Evolutionary conservation across 2,888 invertebrate genomes (phyloP).

Genomic region (Machimus rusticus): DNA sequence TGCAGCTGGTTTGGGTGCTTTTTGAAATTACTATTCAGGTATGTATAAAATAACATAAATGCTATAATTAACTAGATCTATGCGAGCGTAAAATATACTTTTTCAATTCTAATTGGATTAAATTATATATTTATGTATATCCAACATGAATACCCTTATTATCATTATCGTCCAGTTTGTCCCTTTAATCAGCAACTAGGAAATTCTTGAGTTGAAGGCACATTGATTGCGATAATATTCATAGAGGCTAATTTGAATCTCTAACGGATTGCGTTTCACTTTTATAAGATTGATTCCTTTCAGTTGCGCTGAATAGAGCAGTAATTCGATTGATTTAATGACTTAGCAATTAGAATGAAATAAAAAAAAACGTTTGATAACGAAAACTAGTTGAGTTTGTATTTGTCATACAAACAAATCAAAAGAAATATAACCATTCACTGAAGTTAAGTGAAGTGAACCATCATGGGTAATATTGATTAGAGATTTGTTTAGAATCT

Average conservation of each 20-base stretch:
- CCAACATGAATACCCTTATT: background rate
- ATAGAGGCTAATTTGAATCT: background rate
- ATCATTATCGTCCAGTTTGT: background rate
- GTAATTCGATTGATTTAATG: background rate
- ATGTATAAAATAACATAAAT: background rate
- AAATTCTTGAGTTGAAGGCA: background rate
- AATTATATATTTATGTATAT: background rate
- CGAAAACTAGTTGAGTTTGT: background rate
- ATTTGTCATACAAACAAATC: too few species aligned
- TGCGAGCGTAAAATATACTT: background rate
- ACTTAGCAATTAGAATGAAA: background rate
- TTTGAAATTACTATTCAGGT: constrained; percentile 72
- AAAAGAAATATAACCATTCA: background rate
- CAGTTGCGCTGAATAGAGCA: background rate
- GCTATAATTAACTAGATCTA: background rate
- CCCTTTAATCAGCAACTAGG: background rate
- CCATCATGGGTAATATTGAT: background rate
- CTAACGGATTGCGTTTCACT: background rate
- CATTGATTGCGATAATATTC: background rate
- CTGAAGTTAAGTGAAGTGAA: background rate
- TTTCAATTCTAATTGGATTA: background rate
- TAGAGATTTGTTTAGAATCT: background rate
- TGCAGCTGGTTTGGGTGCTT: constrained; percentile 88
- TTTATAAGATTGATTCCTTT: background rate
- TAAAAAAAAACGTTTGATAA: background rate